These are phyloP conservation scores for Anomalospiza imberbis DNA, from an alignment of 2,797 vertebrate species.

Conservation along the genomic window DNA sequence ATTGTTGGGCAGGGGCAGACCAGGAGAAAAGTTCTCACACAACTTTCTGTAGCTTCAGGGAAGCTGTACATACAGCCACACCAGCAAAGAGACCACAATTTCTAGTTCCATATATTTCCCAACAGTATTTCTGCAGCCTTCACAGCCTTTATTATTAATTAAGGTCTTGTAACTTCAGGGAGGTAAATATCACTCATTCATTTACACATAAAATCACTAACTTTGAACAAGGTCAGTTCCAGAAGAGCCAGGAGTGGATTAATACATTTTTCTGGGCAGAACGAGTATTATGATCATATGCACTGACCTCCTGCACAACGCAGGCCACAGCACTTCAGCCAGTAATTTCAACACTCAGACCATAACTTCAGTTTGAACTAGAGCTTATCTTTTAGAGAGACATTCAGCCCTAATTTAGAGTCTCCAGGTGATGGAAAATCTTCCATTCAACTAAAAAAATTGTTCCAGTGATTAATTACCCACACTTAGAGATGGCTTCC, in stretches of 20 bases:
- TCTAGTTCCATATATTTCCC: background rate
- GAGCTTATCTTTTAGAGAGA: background rate
- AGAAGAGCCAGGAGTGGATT: background rate
- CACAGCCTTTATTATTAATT: background rate
- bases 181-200: background rate
- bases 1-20: background rate
- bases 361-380: background rate
- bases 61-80: background rate
- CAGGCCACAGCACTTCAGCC: background rate
- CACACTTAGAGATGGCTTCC: background rate
- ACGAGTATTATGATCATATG: background rate
- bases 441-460: background rate
- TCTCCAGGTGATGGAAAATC: background rate
- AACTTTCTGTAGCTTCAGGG: background rate
- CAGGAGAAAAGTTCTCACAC: background rate
- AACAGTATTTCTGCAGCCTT: background rate
- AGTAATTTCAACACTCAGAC: background rate
- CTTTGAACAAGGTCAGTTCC: background rate
- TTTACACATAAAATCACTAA: background rate
- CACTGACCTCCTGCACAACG: background rate
- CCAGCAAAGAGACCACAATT: background rate
- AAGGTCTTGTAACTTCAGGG: background rate
- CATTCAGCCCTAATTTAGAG: constrained; percentile 22
- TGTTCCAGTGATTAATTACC: constrained; percentile 22
- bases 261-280: background rate